Evolutionary conservation across 2,888 invertebrate genomes (phyloP), one percentile per base, ranked within the genome.

Genomic region (Leucozona laternaria): DNA sequence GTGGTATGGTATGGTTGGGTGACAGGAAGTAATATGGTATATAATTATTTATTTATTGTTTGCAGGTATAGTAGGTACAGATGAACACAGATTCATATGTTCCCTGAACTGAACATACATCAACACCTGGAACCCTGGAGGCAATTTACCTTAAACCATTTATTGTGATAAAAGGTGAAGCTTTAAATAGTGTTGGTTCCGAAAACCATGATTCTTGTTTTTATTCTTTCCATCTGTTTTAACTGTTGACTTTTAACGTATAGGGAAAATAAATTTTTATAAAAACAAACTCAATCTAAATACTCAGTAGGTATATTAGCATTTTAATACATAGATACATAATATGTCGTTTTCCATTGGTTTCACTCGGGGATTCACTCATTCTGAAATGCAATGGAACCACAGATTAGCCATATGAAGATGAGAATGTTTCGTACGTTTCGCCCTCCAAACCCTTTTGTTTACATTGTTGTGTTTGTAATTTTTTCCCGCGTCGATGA

Each of bases 31-130:
- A 55, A 75, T 79, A 60, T 73, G 28, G 57, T 50, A 68, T 28
- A 55, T 58, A 66, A 76, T 81, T 81, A 76, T 81, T 81, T 76
- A 81, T 81, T 81, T 81, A 81, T 62, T 62, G 60, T 62, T 43
- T 28, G 40, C 13, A 43, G 31, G 17, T 43, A 37, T n/a, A n/a
- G n/a, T 48, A 40, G 64, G 40, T 7, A 64, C 43, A 37, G 28
- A 40, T 50, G 20, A 62, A 62, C 22, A 43, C n/a, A 25, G 71
- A 62, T 62, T 68, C 37, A 17, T 28, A 48, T 10, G 37, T n/a
- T n/a, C 20, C 66, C 31, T 66, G 50, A 22, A 73, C 55, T n/a
- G n/a, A 20, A 58, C 20, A n/a, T 58, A 60, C 22, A 22, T 40
- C 37, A 53, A 34, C 66, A 66, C 48, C 40, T 66, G 20, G 20